These are phyloP conservation scores for Rotaria sp. DNA, from an alignment of 2,888 invertebrate genomes.

Conservation along the genomic window DNA sequence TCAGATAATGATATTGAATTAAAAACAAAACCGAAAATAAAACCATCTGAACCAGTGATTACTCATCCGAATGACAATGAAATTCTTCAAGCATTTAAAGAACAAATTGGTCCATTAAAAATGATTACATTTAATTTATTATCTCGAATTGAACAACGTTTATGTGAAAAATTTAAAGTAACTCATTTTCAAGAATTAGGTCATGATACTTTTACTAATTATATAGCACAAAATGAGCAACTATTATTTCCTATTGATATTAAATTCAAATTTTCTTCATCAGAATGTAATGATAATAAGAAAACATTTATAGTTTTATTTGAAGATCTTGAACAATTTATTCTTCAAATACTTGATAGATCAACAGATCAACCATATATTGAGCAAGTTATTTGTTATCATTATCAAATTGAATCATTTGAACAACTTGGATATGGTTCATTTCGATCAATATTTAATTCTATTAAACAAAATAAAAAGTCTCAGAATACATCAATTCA, in stretches of 20 bases:
- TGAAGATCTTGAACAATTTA: neutral
- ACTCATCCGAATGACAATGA: neutral
- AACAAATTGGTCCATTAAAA: neutral
- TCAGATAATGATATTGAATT: neutral
- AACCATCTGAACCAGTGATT: neutral
- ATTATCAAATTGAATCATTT: conserved; percentile 18
- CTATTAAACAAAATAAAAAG: neutral
- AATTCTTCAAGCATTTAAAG: neutral
- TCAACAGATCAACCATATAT: neutral
- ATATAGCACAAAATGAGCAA: conserved; percentile 42
- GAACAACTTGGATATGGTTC: conserved; percentile 5
- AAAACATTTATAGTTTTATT: too few species aligned
- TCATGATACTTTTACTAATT: conserved; percentile 48
- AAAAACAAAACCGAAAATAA: neutral
- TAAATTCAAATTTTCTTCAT: neutral
- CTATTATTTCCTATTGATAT: neutral
- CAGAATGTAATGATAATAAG: neutral
- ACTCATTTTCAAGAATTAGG: conserved; percentile 46
- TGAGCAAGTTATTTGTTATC: neutral
- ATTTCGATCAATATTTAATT: neutral
- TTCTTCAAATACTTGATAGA: neutral
- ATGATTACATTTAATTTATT: conserved; percentile 40
- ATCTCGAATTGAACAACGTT: conserved; percentile 48
- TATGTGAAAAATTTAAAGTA: conserved; percentile 48
- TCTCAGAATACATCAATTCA: neutral